phyloP scores from a whole-genome alignment of 2,888 invertebrate genomes.

The Diadegma fenestrale region DNA sequence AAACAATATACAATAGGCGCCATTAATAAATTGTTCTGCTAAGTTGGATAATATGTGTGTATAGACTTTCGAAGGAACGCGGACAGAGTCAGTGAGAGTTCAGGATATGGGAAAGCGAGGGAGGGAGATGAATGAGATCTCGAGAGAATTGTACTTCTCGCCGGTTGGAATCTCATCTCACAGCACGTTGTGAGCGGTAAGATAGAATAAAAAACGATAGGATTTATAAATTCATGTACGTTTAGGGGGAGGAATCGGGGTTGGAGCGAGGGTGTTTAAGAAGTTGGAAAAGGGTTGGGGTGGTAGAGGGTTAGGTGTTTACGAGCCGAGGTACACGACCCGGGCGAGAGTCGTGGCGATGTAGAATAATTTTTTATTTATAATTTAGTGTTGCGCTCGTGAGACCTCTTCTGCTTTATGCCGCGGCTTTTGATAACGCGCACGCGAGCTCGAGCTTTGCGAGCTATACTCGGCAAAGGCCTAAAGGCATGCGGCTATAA shows the following conservation, averaged over 20 bases:
- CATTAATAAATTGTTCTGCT: conserved; percentile 32
- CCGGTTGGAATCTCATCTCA: conserved; percentile 34
- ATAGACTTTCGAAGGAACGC: not conserved
- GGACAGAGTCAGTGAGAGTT: not conserved
- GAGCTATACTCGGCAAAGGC: conserved; percentile 50
- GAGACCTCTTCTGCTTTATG: conserved; percentile 58
- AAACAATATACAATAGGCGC: not conserved
- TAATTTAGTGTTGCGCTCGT: conserved; percentile 75
- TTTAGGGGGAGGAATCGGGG: conserved; percentile 44
- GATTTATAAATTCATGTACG: conserved; percentile 49
- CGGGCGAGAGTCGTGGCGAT: conserved; percentile 64
- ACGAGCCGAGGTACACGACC: conserved; percentile 65
- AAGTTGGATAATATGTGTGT: not conserved
- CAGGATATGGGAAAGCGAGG: not conserved
- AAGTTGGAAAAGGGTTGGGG: conserved; percentile 27
- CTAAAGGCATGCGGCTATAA: conserved; percentile 47
- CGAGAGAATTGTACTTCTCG: conserved; percentile 20
- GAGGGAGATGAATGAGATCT: conserved; percentile 33
- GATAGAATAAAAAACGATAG: conserved; percentile 56
- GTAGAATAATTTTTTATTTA: conserved; percentile 77
- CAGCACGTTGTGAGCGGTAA: conserved; percentile 22
- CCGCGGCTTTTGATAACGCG: conserved; percentile 73
- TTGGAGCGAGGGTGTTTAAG: conserved; percentile 29
- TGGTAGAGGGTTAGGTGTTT: conserved; percentile 60
- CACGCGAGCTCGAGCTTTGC: conserved; percentile 75